Base-by-base conservation (phyloP, 2,888 invertebrate genomes). In the Drosophila maculinotata region DNA sequence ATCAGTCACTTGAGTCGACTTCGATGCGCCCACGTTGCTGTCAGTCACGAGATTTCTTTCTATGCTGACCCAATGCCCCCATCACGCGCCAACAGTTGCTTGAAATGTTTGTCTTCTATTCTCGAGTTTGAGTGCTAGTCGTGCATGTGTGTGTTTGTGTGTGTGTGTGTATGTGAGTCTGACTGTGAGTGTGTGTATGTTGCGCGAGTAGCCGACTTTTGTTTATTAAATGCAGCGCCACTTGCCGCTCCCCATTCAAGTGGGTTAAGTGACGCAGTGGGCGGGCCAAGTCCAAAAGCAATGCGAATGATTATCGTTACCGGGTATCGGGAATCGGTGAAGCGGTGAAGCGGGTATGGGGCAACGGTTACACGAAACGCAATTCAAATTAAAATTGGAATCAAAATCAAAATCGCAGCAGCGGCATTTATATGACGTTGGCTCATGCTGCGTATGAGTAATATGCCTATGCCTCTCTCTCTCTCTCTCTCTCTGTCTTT, bases 391-490 rank as follows among this genome's bases (percentile, higher is more conserved):
- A 28, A 54, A 70, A 60, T 65, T 56, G 41, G 14, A 58, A 64
- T 65, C 41, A 38, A 52, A 71, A 52, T 59, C n/a, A 30, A 23
- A 48, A 39, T 53, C 39, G 38, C 14, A 12, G 14, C 8, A 33
- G 45, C 28, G 26, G 20, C n/a, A 39, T 23, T 56, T 23, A 14
- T 47, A 15, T 42, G 33, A 33, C 15, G 45, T 39, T 45, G 53
- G 52, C 59, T 17, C 69, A 77, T 52, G 69, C 62, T 53, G 71
- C 75, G 74, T 79, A 77, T 83, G 78, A 71, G 72, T 70, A 70
- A 79, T 81, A 41, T 56, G 36, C 56, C 56, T 28, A 12, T 14
- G 15, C n/a, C 9, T 10, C 26, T 42, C 51, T 36, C 25, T 30
- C 36, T 5, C 9, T 8, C 20, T 9, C n/a, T 9, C 8, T 23